These are phyloP conservation scores for Mellivora capensis DNA, from an alignment of 2,113 vertebrate species.

Conservation along the genomic window DNA sequence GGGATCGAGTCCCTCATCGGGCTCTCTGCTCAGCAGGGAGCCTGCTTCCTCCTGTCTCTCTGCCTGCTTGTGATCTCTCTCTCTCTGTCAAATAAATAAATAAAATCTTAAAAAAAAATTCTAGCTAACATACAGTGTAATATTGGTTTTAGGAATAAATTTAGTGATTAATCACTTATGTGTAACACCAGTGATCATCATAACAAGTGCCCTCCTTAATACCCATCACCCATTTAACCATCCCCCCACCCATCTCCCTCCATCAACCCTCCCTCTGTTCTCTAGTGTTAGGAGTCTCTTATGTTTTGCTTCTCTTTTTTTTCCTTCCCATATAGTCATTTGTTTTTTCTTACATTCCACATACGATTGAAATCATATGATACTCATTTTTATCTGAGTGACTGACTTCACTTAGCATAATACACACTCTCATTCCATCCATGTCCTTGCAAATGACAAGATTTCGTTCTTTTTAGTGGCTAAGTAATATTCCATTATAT, in stretches of 20 bases:
- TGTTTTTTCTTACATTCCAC: neutral
- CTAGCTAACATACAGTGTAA: neutral
- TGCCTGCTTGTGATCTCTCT: too few species aligned
- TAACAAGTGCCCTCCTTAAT: neutral
- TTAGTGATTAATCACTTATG: neutral
- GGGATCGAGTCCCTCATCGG: too few species aligned
- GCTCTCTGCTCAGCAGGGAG: too few species aligned
- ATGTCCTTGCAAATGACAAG: neutral
- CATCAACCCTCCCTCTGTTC: neutral
- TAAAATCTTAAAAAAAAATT: too few species aligned
- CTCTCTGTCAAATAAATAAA: too few species aligned
- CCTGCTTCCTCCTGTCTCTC: too few species aligned
- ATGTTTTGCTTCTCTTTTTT: neutral
- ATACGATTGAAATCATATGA: neutral
- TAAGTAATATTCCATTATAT: neutral
- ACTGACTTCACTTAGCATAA: neutral
- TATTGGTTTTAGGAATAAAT: neutral
- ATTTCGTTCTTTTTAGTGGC: neutral
- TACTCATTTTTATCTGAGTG: neutral
- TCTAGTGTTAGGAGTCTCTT: neutral
- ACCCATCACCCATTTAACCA: neutral
- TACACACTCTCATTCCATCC: neutral
- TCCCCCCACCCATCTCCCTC: neutral
- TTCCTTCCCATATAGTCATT: neutral
- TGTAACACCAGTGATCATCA: neutral